A percentile compares a stretch with the other conserved stretches of the same genome.
Evolutionary conservation across 2,888 invertebrate genomes (phyloP).

Genomic region (Geophilus truncorum): DNA sequence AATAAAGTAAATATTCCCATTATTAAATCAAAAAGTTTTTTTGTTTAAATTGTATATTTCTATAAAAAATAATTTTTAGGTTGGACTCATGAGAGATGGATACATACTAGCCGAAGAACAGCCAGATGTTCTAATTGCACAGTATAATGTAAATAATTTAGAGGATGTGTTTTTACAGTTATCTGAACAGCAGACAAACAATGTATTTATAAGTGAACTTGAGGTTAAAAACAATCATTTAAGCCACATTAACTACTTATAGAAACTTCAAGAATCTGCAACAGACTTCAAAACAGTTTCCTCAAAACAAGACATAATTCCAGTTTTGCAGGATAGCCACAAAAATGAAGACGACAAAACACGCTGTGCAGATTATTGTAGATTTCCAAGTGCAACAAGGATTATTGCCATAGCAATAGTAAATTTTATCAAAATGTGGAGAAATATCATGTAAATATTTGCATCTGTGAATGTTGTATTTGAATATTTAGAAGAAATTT

Average conservation of each 20-base stretch:
- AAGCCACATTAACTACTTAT: no score
- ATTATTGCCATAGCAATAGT: neutral
- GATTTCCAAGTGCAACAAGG: neutral
- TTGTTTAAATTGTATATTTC: no score
- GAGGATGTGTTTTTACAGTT: constrained; percentile 46
- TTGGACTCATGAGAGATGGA: constrained; percentile 91
- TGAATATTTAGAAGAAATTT: neutral
- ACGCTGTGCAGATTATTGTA: neutral
- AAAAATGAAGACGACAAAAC: no score
- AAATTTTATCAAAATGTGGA: neutral
- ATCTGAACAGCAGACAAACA: constrained; percentile 41
- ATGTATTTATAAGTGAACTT: neutral
- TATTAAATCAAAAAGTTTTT: neutral
- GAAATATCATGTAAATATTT: neutral
- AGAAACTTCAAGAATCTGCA: no score
- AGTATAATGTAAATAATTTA: constrained; percentile 42
- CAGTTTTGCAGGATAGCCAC: no score
- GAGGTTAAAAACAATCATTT: no score
- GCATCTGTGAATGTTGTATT: neutral
- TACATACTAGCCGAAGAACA: constrained; percentile 84
- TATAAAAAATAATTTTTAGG: constrained; percentile 61
- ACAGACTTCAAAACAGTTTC: no score
- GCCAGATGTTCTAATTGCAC: constrained; percentile 64
- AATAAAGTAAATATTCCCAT: no score
- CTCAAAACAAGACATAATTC: no score